phyloP scores from a whole-genome alignment of 2,113 vertebrate species.

The Cromileptes altivelis region DNA sequence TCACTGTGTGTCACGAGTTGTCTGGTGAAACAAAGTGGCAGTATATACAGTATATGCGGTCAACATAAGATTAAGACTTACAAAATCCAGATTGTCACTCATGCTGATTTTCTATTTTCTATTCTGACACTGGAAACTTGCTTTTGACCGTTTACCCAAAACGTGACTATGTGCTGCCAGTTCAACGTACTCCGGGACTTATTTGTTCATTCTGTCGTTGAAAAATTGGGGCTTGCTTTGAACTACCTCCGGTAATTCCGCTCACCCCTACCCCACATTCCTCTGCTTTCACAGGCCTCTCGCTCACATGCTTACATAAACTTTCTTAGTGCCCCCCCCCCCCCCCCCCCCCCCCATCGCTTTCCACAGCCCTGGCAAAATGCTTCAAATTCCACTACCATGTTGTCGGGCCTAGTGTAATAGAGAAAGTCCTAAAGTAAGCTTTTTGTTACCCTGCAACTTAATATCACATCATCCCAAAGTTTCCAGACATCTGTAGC shows the following conservation, averaged over 20 bases:
- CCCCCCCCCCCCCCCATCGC: constrained; percentile 27
- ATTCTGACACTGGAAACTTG: neutral
- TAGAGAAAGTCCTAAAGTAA: constrained; percentile 66
- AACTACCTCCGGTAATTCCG: constrained; percentile 74
- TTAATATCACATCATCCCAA: constrained; percentile 65
- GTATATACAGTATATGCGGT: constrained; percentile 44
- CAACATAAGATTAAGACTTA: constrained; percentile 20
- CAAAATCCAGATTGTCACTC: constrained; percentile 54
- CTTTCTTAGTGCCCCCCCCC: constrained; percentile 69
- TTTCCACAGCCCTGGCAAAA: constrained; percentile 77
- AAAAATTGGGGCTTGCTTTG: constrained; percentile 72
- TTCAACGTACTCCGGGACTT: constrained; percentile 18
- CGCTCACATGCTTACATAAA: constrained; percentile 83
- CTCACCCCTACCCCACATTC: constrained; percentile 80
- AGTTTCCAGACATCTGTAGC: constrained; percentile 68
- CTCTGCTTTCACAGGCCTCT: constrained; percentile 80
- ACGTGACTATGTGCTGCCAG: neutral
- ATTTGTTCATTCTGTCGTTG: constrained; percentile 36
- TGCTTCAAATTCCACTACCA: constrained; percentile 84
- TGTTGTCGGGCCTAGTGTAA: constrained; percentile 58
- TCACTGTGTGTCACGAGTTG: constrained; percentile 54
- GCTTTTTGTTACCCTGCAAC: constrained; percentile 66
- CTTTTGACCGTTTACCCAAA: constrained; percentile 1
- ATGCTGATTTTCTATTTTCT: constrained; percentile 41
- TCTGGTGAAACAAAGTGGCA: constrained; percentile 47